Base-by-base conservation (phyloP, 2,888 invertebrate species). In the Ecdyonurus torrentis region DNA sequence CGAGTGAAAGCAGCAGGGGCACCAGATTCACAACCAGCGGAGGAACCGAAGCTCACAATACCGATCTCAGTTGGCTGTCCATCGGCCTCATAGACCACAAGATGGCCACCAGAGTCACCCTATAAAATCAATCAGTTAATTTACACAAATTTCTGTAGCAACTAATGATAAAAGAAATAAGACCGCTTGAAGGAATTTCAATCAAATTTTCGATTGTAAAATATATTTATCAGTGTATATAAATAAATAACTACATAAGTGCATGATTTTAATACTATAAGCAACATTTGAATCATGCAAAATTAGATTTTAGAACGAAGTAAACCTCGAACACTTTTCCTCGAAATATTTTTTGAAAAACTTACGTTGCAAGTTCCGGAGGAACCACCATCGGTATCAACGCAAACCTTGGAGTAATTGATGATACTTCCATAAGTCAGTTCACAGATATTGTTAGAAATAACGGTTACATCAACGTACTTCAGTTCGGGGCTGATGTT, bases 1-100 rank as follows among this genome's bases (percentile, higher is more conserved):
- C 76, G 71, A 20, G 74, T 69, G 67, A 71, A 77, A 37, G 72
- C 76, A 20, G 72, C 73, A 1, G 76, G 76, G 18, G 69, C 66
- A 1, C 73, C 72, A 15, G 63, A 65, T 63, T 71, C 68, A 65
- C 76, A 76, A n/a, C 75, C 75, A 22, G 67, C 66, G n/a, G 63
- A 53, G 2, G 74, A 68, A 1, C 70, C 69, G 68, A 76, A 77
- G 10, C 74, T 75, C 52, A 72, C 71, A 23, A 72, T 66, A n/a
- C 73, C 72, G 23, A 71, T 66, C 68, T 72, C 70, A n/a, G 68
- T 69, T 63, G 58, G 65, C 50, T 58, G 59, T n/a, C 64, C 66
- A 52, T 70, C 68, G 67, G 67, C 68, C 71, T 72, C 70, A 72
- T 66, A 1, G 70, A 66, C 25, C 67, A 68, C 55, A 70, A 73